Percentiles rank a stretch among this genome's conserved stretches.
phyloP scores from a whole-genome alignment of 2,797 vertebrate species.

The Poecilia velifera region DNA sequence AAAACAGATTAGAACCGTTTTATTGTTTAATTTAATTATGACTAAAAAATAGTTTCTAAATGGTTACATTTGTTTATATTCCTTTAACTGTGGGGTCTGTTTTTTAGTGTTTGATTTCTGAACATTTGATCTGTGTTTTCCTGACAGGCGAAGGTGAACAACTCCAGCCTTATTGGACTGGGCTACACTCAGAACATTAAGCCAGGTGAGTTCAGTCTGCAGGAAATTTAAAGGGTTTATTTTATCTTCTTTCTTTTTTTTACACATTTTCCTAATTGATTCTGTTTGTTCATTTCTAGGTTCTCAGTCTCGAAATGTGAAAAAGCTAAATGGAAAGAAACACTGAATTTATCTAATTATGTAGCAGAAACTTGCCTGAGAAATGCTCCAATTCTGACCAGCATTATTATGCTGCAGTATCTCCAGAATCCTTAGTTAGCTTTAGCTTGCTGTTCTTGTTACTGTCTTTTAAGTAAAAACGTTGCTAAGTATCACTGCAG shows the following conservation, averaged over 20 bases:
- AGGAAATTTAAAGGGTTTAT: background rate
- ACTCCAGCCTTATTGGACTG: conserved; percentile 95
- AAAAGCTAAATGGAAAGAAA: background rate
- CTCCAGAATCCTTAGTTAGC: background rate
- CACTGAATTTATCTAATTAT: no score
- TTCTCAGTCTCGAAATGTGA: background rate
- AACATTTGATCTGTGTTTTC: conserved; percentile 7
- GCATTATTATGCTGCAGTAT: background rate
- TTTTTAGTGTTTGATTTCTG: background rate
- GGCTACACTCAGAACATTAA: conserved; percentile 98
- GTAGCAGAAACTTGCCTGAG: no score
- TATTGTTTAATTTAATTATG: background rate
- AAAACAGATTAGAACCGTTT: background rate
- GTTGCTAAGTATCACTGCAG: background rate
- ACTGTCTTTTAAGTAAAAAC: background rate
- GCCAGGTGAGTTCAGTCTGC: conserved; percentile 84
- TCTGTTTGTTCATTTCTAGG: background rate
- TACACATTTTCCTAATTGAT: background rate
- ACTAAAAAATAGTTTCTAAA: background rate
- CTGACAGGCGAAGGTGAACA: conserved; percentile 96
- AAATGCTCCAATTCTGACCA: background rate
- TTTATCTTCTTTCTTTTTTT: background rate
- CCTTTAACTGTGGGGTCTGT: background rate
- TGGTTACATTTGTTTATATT: no score
- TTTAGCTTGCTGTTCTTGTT: background rate